These are phyloP conservation scores for Drosophila fungiperda DNA, from an alignment of 2,888 invertebrate genomes.

Conservation along the genomic window DNA sequence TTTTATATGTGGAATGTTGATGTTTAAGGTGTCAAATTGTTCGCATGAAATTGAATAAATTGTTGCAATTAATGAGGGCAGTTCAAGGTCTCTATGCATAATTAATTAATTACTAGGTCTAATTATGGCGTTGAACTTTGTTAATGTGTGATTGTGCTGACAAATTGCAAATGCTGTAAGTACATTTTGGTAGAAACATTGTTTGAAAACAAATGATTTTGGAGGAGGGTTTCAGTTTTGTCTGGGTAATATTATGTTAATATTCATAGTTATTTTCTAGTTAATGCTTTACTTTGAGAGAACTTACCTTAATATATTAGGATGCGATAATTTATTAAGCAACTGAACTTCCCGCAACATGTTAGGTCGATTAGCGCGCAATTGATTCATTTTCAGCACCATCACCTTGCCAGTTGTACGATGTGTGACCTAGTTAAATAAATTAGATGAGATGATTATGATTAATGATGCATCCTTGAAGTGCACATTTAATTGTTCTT, in stretches of 20 bases:
- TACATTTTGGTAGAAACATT: neutral
- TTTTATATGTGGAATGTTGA: neutral
- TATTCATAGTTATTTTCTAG: neutral
- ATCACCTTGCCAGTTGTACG: constrained; percentile 96
- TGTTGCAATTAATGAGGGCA: neutral
- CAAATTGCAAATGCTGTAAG: neutral
- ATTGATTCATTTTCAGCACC: constrained; percentile 98
- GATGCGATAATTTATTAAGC: constrained; percentile 97
- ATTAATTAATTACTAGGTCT: neutral
- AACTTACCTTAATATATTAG: constrained; percentile 94
- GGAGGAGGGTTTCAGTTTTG: too few species aligned
- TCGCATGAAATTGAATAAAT: neutral
- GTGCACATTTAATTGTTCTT: neutral
- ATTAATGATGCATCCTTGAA: neutral
- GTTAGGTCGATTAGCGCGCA: constrained; percentile 96
- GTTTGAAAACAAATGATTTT: neutral
- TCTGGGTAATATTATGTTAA: neutral
- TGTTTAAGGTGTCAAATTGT: neutral
- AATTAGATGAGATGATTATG: constrained; percentile 11
- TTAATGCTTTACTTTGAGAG: neutral
- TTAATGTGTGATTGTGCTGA: neutral
- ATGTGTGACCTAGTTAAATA: constrained; percentile 93
- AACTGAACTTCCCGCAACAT: constrained; percentile 98
- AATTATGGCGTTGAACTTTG: neutral
- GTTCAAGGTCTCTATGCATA: neutral